Evolutionary conservation across 2,113 vertebrate genomes (phyloP).

Genomic region (Dicrurus megarhynchus): DNA sequence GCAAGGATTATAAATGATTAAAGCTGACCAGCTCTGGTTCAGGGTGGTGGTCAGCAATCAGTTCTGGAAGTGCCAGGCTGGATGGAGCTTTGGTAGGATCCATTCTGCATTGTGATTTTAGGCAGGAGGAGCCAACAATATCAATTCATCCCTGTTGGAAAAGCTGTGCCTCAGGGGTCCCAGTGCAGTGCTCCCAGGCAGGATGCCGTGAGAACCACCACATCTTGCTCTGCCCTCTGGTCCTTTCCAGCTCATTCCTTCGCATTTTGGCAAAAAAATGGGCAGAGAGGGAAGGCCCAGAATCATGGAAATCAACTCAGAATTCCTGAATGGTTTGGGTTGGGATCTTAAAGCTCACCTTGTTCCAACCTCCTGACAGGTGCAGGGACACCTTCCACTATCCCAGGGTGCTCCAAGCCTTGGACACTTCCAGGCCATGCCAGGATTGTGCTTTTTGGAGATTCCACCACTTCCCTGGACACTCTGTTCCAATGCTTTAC

Average conservation of each 20-base stretch:
- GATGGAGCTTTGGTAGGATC: not conserved
- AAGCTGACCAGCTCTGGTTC: not conserved
- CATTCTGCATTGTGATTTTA: not conserved
- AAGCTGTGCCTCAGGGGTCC: not conserved
- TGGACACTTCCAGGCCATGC: not conserved
- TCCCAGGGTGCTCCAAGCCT: not conserved
- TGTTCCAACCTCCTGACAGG: fast-evolving
- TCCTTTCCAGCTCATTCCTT: not conserved
- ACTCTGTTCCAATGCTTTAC: not conserved
- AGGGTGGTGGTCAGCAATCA: not conserved
- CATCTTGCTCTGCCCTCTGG: not conserved
- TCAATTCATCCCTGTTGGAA: not conserved
- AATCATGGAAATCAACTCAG: not conserved
- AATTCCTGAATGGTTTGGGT: fast-evolving
- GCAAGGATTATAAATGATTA: not conserved
- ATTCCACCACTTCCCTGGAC: not conserved
- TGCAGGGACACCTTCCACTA: not conserved
- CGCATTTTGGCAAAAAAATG: not conserved
- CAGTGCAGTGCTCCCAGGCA: fast-evolving
- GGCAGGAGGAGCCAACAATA: not conserved
- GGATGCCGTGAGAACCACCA: not conserved
- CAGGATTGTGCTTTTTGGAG: not conserved
- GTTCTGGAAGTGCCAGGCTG: not conserved
- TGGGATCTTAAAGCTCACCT: too few species aligned
- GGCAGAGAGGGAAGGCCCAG: not conserved